A percentile compares a stretch with the other conserved stretches of the same genome.
Evolutionary conservation across 1,140 invertebrate species (phyloP).

Genomic region (Amphibalanus amphitrite): DNA sequence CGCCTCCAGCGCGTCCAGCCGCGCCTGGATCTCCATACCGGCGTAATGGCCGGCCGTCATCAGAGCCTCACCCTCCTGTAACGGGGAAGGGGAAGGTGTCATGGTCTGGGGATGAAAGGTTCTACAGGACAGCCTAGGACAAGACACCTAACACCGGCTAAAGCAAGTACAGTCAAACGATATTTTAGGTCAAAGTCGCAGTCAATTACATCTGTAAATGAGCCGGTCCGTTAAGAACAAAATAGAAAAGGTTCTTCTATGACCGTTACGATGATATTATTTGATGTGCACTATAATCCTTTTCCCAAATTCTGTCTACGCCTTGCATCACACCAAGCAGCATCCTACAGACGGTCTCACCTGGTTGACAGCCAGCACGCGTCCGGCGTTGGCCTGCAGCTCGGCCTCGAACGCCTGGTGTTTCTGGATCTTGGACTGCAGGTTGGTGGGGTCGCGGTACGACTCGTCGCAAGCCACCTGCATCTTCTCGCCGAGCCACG

Average conservation of each 20-base stretch:
- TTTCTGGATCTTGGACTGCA: slow-evolving; percentile 93
- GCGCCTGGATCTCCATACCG: slow-evolving; percentile 59
- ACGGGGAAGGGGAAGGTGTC: too few relatives aligned
- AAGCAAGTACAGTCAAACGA: too few relatives aligned
- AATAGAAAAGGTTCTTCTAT: too few relatives aligned
- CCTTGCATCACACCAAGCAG: neutral
- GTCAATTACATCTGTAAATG: too few relatives aligned
- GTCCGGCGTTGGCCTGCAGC: slow-evolving; percentile 69
- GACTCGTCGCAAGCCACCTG: slow-evolving; percentile 81
- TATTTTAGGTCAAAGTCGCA: too few relatives aligned
- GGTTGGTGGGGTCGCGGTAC: slow-evolving; percentile 78
- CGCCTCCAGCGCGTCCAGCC: slow-evolving; percentile 59
- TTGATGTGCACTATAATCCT: too few relatives aligned
- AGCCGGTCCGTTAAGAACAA: too few relatives aligned
- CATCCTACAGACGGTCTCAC: slow-evolving; percentile 55
- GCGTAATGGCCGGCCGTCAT: slow-evolving; percentile 74
- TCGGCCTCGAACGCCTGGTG: slow-evolving; percentile 92
- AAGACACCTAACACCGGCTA: too few relatives aligned
- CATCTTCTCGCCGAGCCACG: slow-evolving; percentile 28
- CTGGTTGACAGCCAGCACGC: slow-evolving; percentile 59
- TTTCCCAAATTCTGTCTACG: too few relatives aligned
- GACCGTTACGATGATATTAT: too few relatives aligned
- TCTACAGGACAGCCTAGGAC: too few relatives aligned
- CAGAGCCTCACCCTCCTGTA: slow-evolving; percentile 46
- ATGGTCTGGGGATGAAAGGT: too few relatives aligned